Percentiles rank a stretch among this genome's conserved stretches.
These are phyloP conservation scores for Pelodytes ibericus DNA, from an alignment of 2,797 vertebrate genomes.

Conservation along the genomic window DNA sequence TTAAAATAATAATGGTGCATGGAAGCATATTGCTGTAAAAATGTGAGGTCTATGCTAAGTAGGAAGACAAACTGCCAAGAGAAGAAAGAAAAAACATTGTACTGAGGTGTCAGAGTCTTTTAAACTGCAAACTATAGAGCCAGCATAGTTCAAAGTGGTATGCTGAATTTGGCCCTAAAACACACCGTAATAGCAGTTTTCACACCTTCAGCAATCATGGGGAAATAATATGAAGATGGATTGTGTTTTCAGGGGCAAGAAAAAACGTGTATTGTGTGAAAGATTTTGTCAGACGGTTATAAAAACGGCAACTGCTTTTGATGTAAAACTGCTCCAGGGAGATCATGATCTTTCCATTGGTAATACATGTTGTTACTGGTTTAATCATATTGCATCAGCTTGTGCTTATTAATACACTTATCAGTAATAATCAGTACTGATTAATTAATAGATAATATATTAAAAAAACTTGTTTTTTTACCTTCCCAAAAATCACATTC, in stretches of 20 bases:
- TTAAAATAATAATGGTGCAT: no score
- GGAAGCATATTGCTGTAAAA: no score
- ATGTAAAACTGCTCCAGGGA: conserved; percentile 48
- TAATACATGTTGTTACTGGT: no score
- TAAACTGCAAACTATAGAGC: no score
- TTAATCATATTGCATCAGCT: no score
- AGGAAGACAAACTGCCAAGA: no score
- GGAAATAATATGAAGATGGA: conserved; percentile 16
- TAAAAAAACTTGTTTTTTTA: not conserved
- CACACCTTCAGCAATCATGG: conserved; percentile 35
- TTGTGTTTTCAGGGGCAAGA: conserved; percentile 56
- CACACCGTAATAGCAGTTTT: conserved; percentile 29
- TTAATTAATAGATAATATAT: not conserved
- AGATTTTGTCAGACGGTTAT: conserved; percentile 22
- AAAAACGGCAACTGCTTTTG: conserved; percentile 48
- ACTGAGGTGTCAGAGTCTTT: no score
- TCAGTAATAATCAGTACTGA: conserved; percentile 10
- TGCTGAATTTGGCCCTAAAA: not conserved
- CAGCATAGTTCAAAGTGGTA: no score
- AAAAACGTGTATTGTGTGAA: conserved; percentile 55
- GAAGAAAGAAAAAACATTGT: no score
- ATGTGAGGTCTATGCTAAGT: no score
- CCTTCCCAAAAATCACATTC: not conserved
- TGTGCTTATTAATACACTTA: conserved; percentile 28
- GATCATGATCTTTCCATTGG: conserved; percentile 36